These are phyloP conservation scores for Drosophila birchii DNA, from an alignment of 2,888 invertebrate species.

Conservation along the genomic window DNA sequence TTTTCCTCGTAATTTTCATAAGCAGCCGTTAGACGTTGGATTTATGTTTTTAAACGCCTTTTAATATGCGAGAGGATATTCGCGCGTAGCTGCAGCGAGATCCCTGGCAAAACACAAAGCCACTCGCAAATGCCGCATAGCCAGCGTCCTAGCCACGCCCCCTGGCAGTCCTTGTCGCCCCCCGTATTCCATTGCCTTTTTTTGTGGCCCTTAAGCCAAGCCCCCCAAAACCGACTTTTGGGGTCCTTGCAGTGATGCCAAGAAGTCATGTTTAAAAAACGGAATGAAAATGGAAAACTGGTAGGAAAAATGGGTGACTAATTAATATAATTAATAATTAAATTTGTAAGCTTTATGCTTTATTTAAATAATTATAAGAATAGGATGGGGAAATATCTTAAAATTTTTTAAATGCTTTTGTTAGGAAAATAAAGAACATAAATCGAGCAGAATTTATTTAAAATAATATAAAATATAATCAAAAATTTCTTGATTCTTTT, in stretches of 20 bases:
- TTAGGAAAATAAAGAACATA: rapidly evolving
- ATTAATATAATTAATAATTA: background rate
- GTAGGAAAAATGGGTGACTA: background rate
- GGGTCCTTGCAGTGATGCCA: constrained; percentile 9
- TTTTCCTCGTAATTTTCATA: constrained; percentile 82
- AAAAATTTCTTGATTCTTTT: background rate
- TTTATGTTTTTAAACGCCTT: constrained; percentile 83
- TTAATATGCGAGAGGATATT: constrained; percentile 80
- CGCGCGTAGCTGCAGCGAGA: constrained; percentile 54
- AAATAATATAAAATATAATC: no score
- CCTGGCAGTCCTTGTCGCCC: background rate
- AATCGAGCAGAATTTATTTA: background rate
- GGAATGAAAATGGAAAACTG: background rate
- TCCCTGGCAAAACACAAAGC: constrained; percentile 67
- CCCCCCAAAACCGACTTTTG: constrained; percentile 6
- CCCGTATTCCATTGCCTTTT: background rate
- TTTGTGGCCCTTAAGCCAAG: constrained; percentile 10
- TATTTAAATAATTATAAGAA: no score
- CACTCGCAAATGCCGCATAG: constrained; percentile 76
- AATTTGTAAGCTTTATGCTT: background rate
- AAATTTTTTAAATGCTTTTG: background rate
- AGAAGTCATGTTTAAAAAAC: background rate
- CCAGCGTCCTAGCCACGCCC: constrained; percentile 44
- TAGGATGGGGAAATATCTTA: background rate
- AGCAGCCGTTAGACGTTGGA: constrained; percentile 82